phyloP scores from a whole-genome alignment of 2,888 invertebrate species.

The Rotaria socialis region DNA sequence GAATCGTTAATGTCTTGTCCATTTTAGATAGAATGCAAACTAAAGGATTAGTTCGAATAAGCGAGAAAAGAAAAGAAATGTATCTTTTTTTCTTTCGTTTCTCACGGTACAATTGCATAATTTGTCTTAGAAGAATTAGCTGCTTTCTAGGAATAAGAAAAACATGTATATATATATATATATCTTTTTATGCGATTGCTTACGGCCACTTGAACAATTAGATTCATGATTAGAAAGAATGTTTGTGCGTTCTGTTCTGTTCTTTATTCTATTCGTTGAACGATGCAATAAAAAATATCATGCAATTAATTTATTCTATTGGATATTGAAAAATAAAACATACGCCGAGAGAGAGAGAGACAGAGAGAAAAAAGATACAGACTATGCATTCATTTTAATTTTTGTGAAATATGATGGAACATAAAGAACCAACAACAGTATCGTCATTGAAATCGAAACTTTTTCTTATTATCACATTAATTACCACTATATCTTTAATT shows the following conservation, averaged over 20 bases:
- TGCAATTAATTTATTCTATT: not conserved
- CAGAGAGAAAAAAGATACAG: not conserved
- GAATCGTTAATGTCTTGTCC: not conserved
- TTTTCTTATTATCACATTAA: not conserved
- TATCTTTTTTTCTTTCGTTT: not conserved
- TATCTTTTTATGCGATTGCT: not conserved
- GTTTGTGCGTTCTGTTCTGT: not conserved
- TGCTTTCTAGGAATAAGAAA: not conserved
- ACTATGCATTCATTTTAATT: not conserved
- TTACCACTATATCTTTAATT: not conserved
- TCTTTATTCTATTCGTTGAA: not conserved
- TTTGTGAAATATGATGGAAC: not conserved
- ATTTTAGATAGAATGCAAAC: not conserved
- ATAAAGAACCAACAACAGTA: not conserved
- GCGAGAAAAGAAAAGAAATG: not conserved
- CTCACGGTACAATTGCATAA: conserved; percentile 21
- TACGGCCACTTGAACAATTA: conserved; percentile 26
- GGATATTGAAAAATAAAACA: not conserved
- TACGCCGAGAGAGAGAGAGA: not conserved
- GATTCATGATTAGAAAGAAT: conserved; percentile 7
- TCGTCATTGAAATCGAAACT: not conserved
- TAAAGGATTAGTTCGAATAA: not conserved
- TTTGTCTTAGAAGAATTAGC: conserved; percentile 15
- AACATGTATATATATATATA: not conserved
- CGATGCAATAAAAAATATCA: not conserved